Percentiles rank a stretch among this genome's conserved stretches.
These are phyloP conservation scores for Parauchenoglanis ngamensis DNA, from an alignment of 2,797 vertebrate species.

Conservation along the genomic window DNA sequence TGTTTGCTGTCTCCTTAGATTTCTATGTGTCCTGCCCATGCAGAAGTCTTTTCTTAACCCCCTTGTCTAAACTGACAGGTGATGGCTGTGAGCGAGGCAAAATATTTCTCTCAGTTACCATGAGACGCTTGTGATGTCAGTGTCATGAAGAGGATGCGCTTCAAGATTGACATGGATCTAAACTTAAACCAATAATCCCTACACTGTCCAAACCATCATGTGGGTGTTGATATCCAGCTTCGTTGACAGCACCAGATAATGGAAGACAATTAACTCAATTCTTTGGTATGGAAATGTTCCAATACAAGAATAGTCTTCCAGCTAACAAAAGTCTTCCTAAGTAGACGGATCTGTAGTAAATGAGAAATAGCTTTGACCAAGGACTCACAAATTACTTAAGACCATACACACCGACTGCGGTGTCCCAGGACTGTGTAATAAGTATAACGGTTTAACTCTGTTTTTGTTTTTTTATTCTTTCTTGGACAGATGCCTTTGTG, in stretches of 20 bases:
- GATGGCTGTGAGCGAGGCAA: conserved; percentile 67
- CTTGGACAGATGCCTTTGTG: conserved; percentile 35
- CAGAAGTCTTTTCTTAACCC: conserved; percentile 60
- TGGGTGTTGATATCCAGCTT: conserved; percentile 25
- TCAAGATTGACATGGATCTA: conserved; percentile 38
- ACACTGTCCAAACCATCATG: conserved; percentile 22
- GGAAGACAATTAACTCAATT: conserved; percentile 8
- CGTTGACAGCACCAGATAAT: conserved; percentile 25
- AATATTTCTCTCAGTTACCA: conserved; percentile 72
- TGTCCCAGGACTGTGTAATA: conserved; percentile 35
- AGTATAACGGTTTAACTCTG: conserved; percentile 31
- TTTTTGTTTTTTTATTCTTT: conserved; percentile 23
- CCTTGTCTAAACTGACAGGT: conserved; percentile 61
- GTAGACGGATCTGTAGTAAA: not conserved
- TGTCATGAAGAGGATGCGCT: conserved; percentile 32
- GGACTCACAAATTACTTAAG: conserved; percentile 5
- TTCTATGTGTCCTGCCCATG: conserved; percentile 64
- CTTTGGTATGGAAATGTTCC: conserved; percentile 35
- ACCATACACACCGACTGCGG: conserved; percentile 28
- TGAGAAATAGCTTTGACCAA: conserved; percentile 1
- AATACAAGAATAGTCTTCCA: conserved; percentile 10
- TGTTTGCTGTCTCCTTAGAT: conserved; percentile 72
- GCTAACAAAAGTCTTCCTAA: not conserved
- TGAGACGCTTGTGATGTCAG: conserved; percentile 53
- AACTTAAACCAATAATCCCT: conserved; percentile 48